These are phyloP conservation scores for Sitobion miscanthi DNA, from an alignment of 1,140 invertebrate species.

Conservation along the genomic window DNA sequence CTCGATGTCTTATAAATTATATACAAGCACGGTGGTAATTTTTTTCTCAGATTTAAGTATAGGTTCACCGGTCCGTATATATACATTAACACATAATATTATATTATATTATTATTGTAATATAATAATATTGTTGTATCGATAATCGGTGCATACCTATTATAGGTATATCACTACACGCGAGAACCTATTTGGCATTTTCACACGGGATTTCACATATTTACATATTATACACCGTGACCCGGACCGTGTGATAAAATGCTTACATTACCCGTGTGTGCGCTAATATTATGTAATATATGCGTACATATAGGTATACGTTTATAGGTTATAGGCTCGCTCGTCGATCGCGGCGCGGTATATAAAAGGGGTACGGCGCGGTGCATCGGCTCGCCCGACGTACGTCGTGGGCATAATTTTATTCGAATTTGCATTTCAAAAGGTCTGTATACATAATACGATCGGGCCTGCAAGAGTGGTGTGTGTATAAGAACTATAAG, in stretches of 20 bases:
- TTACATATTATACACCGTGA: not conserved
- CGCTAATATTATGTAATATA: not conserved
- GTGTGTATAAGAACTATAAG: too few species aligned
- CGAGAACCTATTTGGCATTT: not conserved
- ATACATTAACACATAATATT: not conserved
- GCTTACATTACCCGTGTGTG: not conserved
- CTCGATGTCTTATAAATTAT: not conserved
- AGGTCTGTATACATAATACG: not conserved
- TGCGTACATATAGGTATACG: not conserved
- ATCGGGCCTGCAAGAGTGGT: not conserved
- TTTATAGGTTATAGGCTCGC: not conserved
- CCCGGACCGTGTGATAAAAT: not conserved
- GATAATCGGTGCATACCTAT: not conserved
- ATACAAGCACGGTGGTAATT: not conserved
- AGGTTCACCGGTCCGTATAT: not conserved
- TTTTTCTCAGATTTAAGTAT: not conserved
- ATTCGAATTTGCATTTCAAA: constrained; percentile 10
- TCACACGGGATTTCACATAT: not conserved
- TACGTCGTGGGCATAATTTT: not conserved
- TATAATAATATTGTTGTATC: not conserved
- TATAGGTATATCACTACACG: not conserved
- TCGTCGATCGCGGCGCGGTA: not conserved
- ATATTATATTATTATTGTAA: not conserved
- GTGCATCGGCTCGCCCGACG: too few species aligned
- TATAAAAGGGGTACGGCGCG: not conserved